Percentiles rank a stretch among this genome's conserved stretches.
phyloP scores from a whole-genome alignment of 1,140 invertebrate species.

The Drosophila setifemur region DNA sequence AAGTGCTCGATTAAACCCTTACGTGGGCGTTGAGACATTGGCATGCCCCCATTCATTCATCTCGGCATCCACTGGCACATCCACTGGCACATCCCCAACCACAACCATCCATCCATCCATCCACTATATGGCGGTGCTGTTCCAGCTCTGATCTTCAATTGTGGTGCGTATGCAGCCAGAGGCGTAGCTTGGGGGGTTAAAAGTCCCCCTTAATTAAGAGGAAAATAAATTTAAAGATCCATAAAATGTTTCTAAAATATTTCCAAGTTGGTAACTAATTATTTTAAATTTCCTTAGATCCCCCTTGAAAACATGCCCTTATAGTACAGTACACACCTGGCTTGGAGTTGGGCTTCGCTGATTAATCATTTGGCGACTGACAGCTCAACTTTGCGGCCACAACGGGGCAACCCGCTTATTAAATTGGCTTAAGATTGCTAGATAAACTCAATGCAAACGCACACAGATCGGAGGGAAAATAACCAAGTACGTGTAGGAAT shows the following conservation, averaged over 20 bases:
- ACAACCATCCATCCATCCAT: constrained; percentile 19
- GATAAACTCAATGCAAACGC: constrained; percentile 66
- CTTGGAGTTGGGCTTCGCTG: constrained; percentile 33
- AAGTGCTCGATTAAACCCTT: constrained; percentile 13
- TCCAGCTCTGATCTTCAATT: constrained; percentile 57
- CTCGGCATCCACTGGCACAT: constrained; percentile 25
- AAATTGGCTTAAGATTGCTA: constrained; percentile 80
- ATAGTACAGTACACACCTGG: not conserved
- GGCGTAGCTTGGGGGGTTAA: not conserved
- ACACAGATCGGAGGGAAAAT: constrained; percentile 7
- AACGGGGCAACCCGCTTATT: constrained; percentile 73
- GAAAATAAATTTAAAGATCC: no score
- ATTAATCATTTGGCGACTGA: constrained; percentile 79
- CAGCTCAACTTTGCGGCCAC: constrained; percentile 74
- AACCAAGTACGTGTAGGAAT: constrained; percentile 73
- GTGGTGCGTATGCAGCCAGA: constrained; percentile 33
- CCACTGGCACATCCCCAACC: not conserved
- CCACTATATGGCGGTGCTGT: constrained; percentile 20
- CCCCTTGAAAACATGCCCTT: not conserved
- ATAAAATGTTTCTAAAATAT: no score
- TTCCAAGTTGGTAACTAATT: no score
- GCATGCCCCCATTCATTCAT: constrained; percentile 54
- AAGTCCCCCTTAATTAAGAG: not conserved
- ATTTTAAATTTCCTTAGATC: no score
- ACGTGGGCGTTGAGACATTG: constrained; percentile 61